These are phyloP conservation scores for Eupithecia dodoneata DNA, from an alignment of 2,888 invertebrate species.

Conservation along the genomic window DNA sequence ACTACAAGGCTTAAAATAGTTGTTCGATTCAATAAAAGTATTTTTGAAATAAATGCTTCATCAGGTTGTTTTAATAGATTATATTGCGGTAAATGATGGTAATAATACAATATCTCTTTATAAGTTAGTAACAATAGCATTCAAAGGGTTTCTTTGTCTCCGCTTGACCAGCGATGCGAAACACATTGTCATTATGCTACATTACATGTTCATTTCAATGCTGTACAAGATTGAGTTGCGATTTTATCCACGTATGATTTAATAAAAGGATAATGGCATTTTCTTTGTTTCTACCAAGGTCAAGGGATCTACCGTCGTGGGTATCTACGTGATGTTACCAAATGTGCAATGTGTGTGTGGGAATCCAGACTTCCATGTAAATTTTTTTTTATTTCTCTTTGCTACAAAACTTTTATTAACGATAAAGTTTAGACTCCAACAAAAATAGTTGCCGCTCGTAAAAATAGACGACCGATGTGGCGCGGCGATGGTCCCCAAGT, in stretches of 20 bases:
- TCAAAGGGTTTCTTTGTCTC: conserved; percentile 7
- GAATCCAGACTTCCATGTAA: not conserved
- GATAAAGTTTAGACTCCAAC: not conserved
- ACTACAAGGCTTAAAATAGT: not conserved
- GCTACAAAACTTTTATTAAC: not conserved
- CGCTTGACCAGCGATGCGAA: conserved; percentile 43
- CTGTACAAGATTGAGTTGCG: conserved; percentile 1
- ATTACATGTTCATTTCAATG: conserved; percentile 33
- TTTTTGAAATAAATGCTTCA: not conserved
- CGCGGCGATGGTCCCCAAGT: too few relatives aligned
- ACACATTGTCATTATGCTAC: conserved; percentile 43
- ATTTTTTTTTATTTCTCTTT: not conserved
- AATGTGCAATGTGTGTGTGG: not conserved
- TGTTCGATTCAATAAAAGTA: not conserved
- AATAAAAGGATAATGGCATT: not conserved
- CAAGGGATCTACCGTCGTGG: not conserved
- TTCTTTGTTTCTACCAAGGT: not conserved
- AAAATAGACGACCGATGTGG: too few relatives aligned
- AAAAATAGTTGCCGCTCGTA: not conserved
- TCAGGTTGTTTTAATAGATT: not conserved
- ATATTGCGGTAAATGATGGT: not conserved
- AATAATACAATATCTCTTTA: conserved; percentile 7
- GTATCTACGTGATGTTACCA: not conserved
- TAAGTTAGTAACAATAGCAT: conserved; percentile 22
- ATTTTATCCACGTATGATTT: not conserved